phyloP scores from a whole-genome alignment of 1,140 invertebrate species.

The Drosophila littoralis region DNA sequence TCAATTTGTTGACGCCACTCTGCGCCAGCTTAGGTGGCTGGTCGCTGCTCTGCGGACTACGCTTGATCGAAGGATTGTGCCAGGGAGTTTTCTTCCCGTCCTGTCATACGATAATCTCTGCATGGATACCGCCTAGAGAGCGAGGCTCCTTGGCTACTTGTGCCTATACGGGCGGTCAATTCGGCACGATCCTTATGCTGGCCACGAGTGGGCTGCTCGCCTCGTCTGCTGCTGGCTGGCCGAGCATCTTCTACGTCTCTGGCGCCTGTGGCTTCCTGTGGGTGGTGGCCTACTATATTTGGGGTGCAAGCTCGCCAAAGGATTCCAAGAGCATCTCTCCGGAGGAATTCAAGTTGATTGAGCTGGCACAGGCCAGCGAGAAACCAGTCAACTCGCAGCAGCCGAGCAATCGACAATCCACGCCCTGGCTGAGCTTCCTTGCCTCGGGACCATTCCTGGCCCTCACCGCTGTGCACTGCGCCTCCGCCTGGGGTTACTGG shows the following conservation, averaged over 20 bases:
- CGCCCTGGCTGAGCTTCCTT: constrained; percentile 90
- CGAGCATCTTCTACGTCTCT: constrained; percentile 90
- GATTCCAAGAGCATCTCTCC: constrained; percentile 86
- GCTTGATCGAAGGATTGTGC: constrained; percentile 90
- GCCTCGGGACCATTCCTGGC: constrained; percentile 92
- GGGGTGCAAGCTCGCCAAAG: constrained; percentile 88
- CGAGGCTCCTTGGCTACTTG: constrained; percentile 86
- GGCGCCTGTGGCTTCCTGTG: constrained; percentile 87
- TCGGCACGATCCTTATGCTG: constrained; percentile 90
- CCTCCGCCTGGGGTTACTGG: constrained; percentile 96
- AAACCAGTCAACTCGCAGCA: neutral
- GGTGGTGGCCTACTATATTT: constrained; percentile 81
- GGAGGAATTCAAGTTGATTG: constrained; percentile 56
- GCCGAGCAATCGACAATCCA: constrained; percentile 15
- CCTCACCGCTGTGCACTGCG: constrained; percentile 81
- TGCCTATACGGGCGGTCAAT: constrained; percentile 87
- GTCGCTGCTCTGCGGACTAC: constrained; percentile 85
- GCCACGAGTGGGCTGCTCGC: constrained; percentile 86
- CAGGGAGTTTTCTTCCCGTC: constrained; percentile 92
- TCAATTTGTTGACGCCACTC: constrained; percentile 84
- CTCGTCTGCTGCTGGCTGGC: constrained; percentile 88
- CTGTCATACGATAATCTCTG: constrained; percentile 90
- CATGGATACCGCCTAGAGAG: constrained; percentile 89
- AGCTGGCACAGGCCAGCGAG: constrained; percentile 26
- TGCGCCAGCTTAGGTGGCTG: constrained; percentile 85